These are phyloP conservation scores for Panagrolaimus sp. DNA, from an alignment of 1,140 invertebrate genomes.

Conservation along the genomic window DNA sequence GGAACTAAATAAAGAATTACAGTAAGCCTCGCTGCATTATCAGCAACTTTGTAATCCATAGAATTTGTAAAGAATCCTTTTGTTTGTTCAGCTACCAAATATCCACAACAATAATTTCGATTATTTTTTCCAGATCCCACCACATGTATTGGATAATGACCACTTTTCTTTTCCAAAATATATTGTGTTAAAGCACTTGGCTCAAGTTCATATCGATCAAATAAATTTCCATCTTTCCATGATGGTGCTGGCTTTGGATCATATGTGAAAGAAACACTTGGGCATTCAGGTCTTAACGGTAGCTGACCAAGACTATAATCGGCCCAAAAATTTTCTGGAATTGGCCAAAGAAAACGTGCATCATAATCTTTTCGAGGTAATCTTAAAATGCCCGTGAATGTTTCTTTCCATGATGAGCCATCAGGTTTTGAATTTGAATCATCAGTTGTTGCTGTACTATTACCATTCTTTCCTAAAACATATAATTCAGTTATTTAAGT, in stretches of 20 bases:
- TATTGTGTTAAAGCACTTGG: neutral
- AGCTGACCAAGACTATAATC: neutral
- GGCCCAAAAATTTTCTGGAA: neutral
- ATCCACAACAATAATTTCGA: conserved; percentile 87
- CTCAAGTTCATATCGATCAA: conserved; percentile 6
- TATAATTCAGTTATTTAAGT: no score
- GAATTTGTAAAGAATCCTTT: conserved; percentile 72
- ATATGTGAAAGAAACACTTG: neutral
- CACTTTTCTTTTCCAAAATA: neutral
- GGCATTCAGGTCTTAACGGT: neutral
- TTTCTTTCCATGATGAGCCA: neutral
- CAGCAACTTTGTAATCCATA: conserved; percentile 8
- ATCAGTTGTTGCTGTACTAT: neutral
- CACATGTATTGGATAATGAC: neutral
- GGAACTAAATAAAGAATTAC: conserved; percentile 74
- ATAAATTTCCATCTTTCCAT: neutral
- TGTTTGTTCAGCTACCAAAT: conserved; percentile 84
- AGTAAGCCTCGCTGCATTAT: conserved; percentile 5
- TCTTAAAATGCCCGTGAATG: neutral
- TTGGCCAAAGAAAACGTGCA: neutral
- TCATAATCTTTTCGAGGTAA: neutral
- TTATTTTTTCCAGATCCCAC: conserved; percentile 15
- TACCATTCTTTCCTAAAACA: neutral
- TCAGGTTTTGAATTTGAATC: neutral
- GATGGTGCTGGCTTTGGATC: neutral